Base-by-base conservation (phyloP, 2,797 vertebrate genomes). In the Spinus olivaceus region DNA sequence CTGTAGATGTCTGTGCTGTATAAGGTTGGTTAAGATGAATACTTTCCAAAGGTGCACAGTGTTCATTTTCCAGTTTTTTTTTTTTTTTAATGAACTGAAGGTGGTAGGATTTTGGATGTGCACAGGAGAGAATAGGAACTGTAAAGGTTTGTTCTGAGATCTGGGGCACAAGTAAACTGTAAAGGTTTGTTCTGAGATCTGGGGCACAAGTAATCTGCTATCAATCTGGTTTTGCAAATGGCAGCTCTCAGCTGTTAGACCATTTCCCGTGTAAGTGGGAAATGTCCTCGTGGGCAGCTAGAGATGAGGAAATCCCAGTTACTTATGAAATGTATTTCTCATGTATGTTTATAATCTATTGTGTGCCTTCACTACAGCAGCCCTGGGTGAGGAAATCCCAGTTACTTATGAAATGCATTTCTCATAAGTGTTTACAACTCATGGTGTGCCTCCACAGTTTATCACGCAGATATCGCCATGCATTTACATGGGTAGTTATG, bases 311-410 rank as follows among this genome's bases (percentile, higher is more conserved):
- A 95, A 92, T 91, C 63, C 10, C 30, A n/a, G 65, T 67, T 65
- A 53, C 54, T 93, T 96, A 69, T 81, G 76, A 92, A 94, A 92
- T 50, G 3, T 47, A n/a, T 89, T 89, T 93, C 37, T 87, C 37
- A 7, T 57, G 10, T 57, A 39, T 78, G 22, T 88, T 88, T 86
- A 32, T 66, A 72, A 44, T 86, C 37, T 35, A 42, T 60, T 5
- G 1, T 81, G 46, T 78, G 33, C 41, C 61, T 84, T 54, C 42
- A 24, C 47, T 69, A 42, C 35, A 56, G 42, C 57, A 79, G 73
- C 49, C 64, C 51, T 10, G 14, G 51, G 19, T 95, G 79, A 87
- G 67, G 76, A 92, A 94, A 91, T 91, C 82, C 25, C 49, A 37
- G 67, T 69, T 87, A 25, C 60, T 92, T 92, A 70, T 81, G 79